phyloP scores from a whole-genome alignment of 2,888 invertebrate genomes.

The Dichetophora obliterata region DNA sequence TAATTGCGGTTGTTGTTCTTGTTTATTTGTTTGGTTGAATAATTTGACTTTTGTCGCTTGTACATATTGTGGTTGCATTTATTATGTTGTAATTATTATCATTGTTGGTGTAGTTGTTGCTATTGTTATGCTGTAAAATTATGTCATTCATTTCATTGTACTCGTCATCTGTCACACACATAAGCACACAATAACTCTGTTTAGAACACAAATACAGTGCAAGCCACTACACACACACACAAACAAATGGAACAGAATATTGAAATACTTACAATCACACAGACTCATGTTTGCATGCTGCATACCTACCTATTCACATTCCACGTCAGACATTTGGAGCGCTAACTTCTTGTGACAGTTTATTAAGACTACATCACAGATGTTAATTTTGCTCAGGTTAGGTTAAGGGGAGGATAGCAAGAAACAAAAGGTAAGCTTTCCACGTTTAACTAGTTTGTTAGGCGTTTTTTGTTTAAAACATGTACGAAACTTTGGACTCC shows the following conservation, averaged over 20 bases:
- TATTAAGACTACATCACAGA: conserved; percentile 9
- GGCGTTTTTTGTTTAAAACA: no score
- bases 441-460: no score
- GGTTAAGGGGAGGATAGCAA: no score
- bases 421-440: no score
- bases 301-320: neutral
- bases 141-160: conserved; percentile 32
- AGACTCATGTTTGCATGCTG: neutral
- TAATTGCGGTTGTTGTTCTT: neutral
- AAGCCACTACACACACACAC: neutral
- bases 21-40: neutral
- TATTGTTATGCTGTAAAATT: conserved; percentile 29
- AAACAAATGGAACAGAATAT: neutral
- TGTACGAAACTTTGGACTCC: no score
- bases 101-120: conserved; percentile 6
- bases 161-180: conserved; percentile 5
- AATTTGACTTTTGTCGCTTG: neutral
- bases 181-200: neutral
- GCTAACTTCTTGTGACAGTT: conserved; percentile 26
- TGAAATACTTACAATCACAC: neutral
- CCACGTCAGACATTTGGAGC: conserved; percentile 22
- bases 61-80: neutral
- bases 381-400: neutral
- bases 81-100: neutral
- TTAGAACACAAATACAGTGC: no score